These are phyloP conservation scores for Channa argus DNA, from an alignment of 2,113 vertebrate genomes.

Conservation along the genomic window DNA sequence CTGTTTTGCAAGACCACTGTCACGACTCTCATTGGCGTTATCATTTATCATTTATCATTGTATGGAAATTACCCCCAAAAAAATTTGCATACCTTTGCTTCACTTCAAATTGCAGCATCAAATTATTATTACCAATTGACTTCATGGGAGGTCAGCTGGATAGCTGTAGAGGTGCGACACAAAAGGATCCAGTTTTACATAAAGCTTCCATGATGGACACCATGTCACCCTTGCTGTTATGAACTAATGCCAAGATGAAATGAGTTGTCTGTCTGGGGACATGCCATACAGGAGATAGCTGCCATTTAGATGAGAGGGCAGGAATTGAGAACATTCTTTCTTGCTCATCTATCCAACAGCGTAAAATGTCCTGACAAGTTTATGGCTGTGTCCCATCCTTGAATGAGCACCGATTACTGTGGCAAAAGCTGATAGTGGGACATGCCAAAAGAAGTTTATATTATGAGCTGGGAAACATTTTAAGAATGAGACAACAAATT, in stretches of 20 bases:
- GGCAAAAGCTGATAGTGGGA: slow-evolving; percentile 52
- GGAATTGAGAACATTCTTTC: slow-evolving; percentile 45
- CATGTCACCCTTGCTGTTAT: slow-evolving; percentile 56
- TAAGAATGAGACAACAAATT: slow-evolving; percentile 28
- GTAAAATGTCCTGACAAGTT: slow-evolving; percentile 76
- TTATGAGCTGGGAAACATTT: slow-evolving; percentile 16
- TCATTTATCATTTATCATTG: slow-evolving; percentile 3
- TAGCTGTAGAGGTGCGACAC: slow-evolving; percentile 20
- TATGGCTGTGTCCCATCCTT: slow-evolving; percentile 75
- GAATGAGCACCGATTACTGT: slow-evolving; percentile 65
- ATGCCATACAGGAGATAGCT: slow-evolving; percentile 52
- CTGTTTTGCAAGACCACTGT: neutral
- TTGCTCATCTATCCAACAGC: slow-evolving; percentile 63
- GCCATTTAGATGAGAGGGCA: slow-evolving; percentile 69
- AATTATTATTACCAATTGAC: slow-evolving; percentile 18
- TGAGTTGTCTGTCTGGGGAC: slow-evolving; percentile 62
- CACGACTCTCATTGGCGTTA: slow-evolving; percentile 9
- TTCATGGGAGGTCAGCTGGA: neutral
- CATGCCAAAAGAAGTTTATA: slow-evolving; percentile 52
- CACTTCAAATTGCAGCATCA: slow-evolving; percentile 15
- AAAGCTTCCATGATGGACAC: slow-evolving; percentile 55
- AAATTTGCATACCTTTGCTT: neutral
- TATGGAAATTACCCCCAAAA: slow-evolving; percentile 13
- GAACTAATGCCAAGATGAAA: slow-evolving; percentile 63
- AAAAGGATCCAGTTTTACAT: slow-evolving; percentile 51